phyloP scores from a whole-genome alignment of 2,113 vertebrate species.

The Aegotheles bennettii region DNA sequence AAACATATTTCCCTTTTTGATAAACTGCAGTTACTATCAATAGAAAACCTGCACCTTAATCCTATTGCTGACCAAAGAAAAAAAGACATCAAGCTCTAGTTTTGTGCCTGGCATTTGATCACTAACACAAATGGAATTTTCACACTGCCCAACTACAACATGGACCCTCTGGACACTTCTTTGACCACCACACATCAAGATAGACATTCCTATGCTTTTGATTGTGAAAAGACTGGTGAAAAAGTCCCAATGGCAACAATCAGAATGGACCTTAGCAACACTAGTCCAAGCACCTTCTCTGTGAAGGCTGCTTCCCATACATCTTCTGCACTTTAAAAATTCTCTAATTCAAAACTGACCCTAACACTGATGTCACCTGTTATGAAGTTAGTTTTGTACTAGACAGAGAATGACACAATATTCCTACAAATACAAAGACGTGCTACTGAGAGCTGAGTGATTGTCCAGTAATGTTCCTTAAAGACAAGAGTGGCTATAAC shows the following conservation, averaged over 20 bases:
- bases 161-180: background rate
- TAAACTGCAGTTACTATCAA: background rate
- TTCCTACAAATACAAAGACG: background rate
- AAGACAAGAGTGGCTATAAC: background rate
- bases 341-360: background rate
- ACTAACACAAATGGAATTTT: background rate
- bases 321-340: background rate
- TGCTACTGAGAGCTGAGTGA: background rate
- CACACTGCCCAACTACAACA: background rate
- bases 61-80: background rate
- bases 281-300: background rate
- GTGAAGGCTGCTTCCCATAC: background rate
- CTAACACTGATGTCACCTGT: background rate
- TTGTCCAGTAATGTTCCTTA: background rate
- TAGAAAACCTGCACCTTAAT: background rate
- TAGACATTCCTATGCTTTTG: background rate
- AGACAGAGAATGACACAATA: background rate
- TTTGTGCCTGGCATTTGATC: background rate
- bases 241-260: background rate
- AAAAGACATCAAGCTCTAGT: background rate
- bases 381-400: background rate
- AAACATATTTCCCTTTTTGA: background rate
- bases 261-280: background rate
- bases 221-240: background rate
- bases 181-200: background rate